Base-by-base conservation (phyloP, 2,113 vertebrate species). In the Peromyscus maniculatus region DNA sequence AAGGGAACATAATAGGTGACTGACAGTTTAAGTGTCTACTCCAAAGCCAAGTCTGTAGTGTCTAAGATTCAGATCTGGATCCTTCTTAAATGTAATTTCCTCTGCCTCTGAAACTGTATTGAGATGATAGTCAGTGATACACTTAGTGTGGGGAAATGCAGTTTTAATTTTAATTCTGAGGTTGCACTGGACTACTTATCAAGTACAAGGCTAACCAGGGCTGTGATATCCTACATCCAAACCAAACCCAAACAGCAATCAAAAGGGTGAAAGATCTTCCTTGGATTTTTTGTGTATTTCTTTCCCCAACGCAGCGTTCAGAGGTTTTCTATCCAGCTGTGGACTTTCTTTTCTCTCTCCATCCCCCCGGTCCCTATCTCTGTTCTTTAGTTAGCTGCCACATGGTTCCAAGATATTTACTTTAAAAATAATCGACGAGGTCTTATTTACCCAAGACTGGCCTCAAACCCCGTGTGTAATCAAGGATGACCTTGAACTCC, bases 111-210 rank as follows among this genome's bases (percentile, higher is more conserved):
- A 11, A 88, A 43, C 62, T 64, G 74, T 49, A 82, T 19, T 62
- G 52, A 89, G 46, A 80, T 67, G 79, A 55, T 39, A 22, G 39
- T 31, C 24, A 80, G 57, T 24, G 46, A 2, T 26, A 74, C 11
- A 52, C 7, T 13, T 33, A 43, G 7, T n/a, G 1, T 52, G 49
- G 39, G 43, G 9, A 93, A 69, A 28, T 26, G 8, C 43, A 57
- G 69, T 57, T 74, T 86, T 89, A 59, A 79, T 75, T 96, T 94
- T 93, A 89, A 94, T 74, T 84, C 52, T 94, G 66, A 92, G 24
- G 5, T 90, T 75, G 33, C 91, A 31, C 72, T 96, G 36, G 21
- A n/a, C 80, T 39, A 26, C 12, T 5, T 59, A 39, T 83, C 55
- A 24, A 83, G 36, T 59, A 59, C 19, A n/a, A 22, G 55, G 55